These are phyloP conservation scores for Myrmecobius fasciatus DNA, from an alignment of 2,113 vertebrate genomes.

Conservation along the genomic window DNA sequence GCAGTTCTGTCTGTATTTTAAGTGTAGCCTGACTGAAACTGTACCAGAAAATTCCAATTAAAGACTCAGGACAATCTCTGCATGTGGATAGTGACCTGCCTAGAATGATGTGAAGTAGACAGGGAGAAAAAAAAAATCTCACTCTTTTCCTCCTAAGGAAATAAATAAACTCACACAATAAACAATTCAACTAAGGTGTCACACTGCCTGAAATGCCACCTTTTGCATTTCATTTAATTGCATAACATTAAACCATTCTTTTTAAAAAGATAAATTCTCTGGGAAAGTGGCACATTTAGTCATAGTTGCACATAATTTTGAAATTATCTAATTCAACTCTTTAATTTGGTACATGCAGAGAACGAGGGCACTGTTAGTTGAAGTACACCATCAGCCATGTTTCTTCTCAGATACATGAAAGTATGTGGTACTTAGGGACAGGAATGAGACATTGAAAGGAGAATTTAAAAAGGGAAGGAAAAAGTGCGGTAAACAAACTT, in stretches of 20 bases:
- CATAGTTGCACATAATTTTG: background rate
- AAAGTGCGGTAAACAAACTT: background rate
- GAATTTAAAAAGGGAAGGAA: background rate
- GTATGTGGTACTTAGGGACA: background rate
- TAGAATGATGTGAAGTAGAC: background rate
- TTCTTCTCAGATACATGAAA: background rate
- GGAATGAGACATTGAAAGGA: background rate
- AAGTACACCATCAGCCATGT: background rate
- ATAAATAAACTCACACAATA: background rate
- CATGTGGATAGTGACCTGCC: background rate
- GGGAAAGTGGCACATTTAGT: background rate
- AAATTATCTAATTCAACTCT: background rate
- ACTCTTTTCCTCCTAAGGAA: background rate
- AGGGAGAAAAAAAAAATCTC: background rate
- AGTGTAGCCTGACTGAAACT: background rate
- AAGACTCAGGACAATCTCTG: background rate
- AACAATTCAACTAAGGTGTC: background rate
- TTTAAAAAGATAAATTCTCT: background rate
- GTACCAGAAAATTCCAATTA: background rate
- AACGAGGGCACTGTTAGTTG: background rate
- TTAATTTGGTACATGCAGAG: background rate
- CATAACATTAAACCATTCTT: background rate
- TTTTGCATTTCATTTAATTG: background rate
- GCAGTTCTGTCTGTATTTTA: background rate
- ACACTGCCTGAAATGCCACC: background rate